Base-by-base conservation (phyloP, 1,140 invertebrate genomes). In the Heliconius eleuchia region DNA sequence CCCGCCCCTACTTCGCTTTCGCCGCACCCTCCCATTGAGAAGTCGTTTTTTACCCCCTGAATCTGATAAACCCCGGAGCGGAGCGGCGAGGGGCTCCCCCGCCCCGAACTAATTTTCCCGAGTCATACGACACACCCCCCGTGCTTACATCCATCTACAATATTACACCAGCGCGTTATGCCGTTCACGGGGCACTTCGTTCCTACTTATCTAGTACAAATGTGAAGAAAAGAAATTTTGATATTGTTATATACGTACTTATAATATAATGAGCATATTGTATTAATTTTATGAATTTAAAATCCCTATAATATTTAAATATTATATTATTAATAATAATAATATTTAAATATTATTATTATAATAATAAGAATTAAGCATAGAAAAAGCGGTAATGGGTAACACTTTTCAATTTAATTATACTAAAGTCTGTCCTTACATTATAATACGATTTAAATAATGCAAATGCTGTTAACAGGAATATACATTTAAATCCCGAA, bases 31-130 rank as follows among this genome's bases (percentile, higher is more conserved):
- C 91, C 90, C 93, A 94, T 94, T 94, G 91, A 94, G 91, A 93
- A 93, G 90, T 93, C 87, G 92, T 94, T 94, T 94, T 93, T 94
- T 88, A 90, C 88, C 92, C 92, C 93, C 93, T 90, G 91, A 91
- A 93, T 93, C 92, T 91, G 92, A 93, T 93, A 93, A 93, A 91
- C 90, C 91, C 90, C 83, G 84, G 84, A 86, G 73, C 78, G 85
- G 82, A 83, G 85, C 71, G 74, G 84, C 80, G 85, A 84, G 91
- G 88, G 86, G 91, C 92, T 88, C 91, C 89, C 91, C 93, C 92
- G 92, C 92, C 92, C 92, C 92, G 93, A 94, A 94, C 93, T 94
- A 94, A 94, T 94, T 95, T 95, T 88, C 90, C 89, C 82, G 90
- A 95, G 92, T 94, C 91, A 91, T 89, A 94, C 90, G 91, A 94